Evolutionary conservation across 35 echinoderm and acorn worm genomes (phyloP).

Genomic region (Chiridota heheva): DNA sequence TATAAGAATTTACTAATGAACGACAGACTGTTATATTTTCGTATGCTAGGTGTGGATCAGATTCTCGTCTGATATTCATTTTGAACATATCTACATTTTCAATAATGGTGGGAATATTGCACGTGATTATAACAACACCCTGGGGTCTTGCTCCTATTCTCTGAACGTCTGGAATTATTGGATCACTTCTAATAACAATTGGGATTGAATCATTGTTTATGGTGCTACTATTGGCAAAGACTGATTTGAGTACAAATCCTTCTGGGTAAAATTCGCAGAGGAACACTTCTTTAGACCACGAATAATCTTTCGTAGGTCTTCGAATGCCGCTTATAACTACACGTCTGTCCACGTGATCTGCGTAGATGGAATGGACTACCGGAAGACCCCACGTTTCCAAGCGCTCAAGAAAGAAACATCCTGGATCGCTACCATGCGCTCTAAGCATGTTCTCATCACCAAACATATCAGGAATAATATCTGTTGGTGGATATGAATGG

Average conservation of each 20-base stretch:
- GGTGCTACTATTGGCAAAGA: not conserved
- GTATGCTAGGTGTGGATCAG: not conserved
- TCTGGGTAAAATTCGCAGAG: slow-evolving; percentile 67
- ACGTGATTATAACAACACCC: slow-evolving; percentile 73
- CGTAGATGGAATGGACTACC: slow-evolving; percentile 78
- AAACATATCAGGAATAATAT: too few species aligned
- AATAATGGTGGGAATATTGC: slow-evolving; percentile 41
- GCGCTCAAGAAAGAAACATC: slow-evolving; percentile 35
- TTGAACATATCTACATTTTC: slow-evolving; percentile 43
- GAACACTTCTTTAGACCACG: slow-evolving; percentile 65
- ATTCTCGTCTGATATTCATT: slow-evolving; percentile 38
- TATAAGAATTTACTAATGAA: slow-evolving; percentile 32
- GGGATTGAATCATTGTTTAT: not conserved
- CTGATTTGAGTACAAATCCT: not conserved
- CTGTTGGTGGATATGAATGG: too few species aligned
- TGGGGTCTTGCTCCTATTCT: slow-evolving; percentile 76
- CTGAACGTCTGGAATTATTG: slow-evolving; percentile 61
- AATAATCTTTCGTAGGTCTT: slow-evolving; percentile 41
- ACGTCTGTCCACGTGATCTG: slow-evolving; percentile 51
- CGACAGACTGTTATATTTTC: slow-evolving; percentile 54
- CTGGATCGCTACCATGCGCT: slow-evolving; percentile 7
- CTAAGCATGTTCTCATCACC: too few species aligned
- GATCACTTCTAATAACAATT: slow-evolving; percentile 45
- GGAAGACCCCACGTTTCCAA: slow-evolving; percentile 54
- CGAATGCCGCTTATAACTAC: slow-evolving; percentile 68